phyloP scores from a whole-genome alignment of 2,113 vertebrate genomes.

The Procavia capensis region DNA sequence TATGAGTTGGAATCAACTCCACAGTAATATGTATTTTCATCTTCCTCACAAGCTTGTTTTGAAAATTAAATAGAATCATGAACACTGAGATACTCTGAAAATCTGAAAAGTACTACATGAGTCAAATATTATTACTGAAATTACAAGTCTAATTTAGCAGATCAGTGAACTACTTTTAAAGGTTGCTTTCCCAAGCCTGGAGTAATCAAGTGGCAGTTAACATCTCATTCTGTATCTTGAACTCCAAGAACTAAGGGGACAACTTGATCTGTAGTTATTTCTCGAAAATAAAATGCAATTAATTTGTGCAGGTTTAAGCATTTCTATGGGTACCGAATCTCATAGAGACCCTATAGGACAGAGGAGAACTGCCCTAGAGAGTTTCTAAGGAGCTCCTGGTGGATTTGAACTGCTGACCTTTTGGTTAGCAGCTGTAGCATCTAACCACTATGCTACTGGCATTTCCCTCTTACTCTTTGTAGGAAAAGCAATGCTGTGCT shows the following conservation, averaged over 20 bases:
- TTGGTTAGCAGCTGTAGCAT: too few species aligned
- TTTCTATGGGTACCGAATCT: too few species aligned
- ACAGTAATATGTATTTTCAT: background rate
- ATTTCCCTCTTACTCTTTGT: background rate
- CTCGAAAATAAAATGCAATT: background rate
- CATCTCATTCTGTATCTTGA: background rate
- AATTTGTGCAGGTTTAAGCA: background rate
- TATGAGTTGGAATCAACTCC: too few species aligned
- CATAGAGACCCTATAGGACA: too few species aligned
- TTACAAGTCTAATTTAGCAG: conserved; percentile 8
- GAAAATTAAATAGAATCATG: background rate
- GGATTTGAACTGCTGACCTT: too few species aligned
- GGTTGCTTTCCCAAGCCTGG: background rate
- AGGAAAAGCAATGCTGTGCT: background rate
- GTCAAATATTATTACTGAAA: background rate
- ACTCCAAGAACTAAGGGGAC: background rate
- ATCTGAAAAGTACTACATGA: background rate
- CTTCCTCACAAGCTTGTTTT: background rate
- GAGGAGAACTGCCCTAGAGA: too few species aligned
- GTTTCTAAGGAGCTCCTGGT: too few species aligned
- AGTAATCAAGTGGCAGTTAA: background rate
- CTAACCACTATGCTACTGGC: too few species aligned
- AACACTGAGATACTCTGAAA: background rate
- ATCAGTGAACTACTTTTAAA: conserved; percentile 22
- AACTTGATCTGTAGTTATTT: background rate